These are phyloP conservation scores for Noctuana brunneofusca DNA, from an alignment of 2,888 invertebrate species.

Conservation along the genomic window DNA sequence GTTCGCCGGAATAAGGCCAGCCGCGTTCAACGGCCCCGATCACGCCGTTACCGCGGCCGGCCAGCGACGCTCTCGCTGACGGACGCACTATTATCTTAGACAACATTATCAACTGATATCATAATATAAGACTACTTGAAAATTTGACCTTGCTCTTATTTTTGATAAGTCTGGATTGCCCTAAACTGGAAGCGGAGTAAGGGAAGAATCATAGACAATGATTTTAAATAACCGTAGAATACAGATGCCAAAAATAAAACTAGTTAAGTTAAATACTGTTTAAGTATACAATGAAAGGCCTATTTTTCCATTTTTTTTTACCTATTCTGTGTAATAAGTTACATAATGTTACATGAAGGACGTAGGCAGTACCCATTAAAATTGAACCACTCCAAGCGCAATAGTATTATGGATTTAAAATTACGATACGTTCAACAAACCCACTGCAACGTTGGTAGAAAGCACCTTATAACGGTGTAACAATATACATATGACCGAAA, in stretches of 20 bases:
- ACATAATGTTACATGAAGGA: too few relatives aligned
- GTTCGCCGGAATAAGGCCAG: slow-evolving; percentile 78
- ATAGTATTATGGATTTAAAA: slow-evolving; percentile 35
- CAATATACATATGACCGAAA: slow-evolving; percentile 50
- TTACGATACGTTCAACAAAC: slow-evolving; percentile 37
- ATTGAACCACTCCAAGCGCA: not conserved
- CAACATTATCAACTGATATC: slow-evolving; percentile 23
- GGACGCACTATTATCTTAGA: slow-evolving; percentile 42
- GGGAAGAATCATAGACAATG: not conserved
- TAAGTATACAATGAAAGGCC: not conserved
- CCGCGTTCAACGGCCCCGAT: slow-evolving; percentile 78
- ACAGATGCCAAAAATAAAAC: not conserved
- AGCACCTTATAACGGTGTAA: slow-evolving; percentile 74
- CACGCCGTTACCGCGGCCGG: slow-evolving; percentile 65
- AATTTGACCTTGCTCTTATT: too few relatives aligned
- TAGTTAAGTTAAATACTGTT: not conserved
- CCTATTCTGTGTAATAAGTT: not conserved
- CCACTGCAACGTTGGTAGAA: slow-evolving; percentile 59
- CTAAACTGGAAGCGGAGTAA: too few relatives aligned
- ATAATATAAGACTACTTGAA: not conserved
- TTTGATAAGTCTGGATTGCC: too few relatives aligned
- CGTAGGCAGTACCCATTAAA: too few relatives aligned
- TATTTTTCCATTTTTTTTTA: not conserved
- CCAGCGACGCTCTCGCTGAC: slow-evolving; percentile 44
- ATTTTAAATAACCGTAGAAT: not conserved